Evolutionary conservation across 1,140 invertebrate species (phyloP).

Genomic region (Drosophila micromelanica): DNA sequence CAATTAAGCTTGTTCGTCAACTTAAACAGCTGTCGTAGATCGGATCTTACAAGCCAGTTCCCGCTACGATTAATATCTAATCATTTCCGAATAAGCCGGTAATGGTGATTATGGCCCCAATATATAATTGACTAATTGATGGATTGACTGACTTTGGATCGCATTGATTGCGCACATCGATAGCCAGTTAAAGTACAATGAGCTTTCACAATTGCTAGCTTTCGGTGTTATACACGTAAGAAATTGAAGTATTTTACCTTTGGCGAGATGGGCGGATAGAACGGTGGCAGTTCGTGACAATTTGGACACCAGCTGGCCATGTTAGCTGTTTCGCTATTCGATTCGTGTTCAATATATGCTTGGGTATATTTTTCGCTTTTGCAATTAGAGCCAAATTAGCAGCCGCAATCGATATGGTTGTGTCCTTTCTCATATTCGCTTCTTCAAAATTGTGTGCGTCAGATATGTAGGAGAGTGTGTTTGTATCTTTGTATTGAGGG

Average conservation of each 20-base stretch:
- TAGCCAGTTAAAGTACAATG: conserved; percentile 31
- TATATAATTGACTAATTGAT: conserved; percentile 8
- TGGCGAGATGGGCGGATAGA: conserved; percentile 72
- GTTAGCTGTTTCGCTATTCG: conserved; percentile 35
- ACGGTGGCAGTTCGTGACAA: conserved; percentile 76
- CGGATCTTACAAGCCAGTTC: not conserved
- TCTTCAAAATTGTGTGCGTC: conserved; percentile 49
- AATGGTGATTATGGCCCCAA: conserved; percentile 19
- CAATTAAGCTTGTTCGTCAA: not conserved
- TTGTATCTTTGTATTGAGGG: conserved; percentile 9
- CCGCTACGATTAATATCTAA: conserved; percentile 1
- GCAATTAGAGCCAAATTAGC: conserved; percentile 47
- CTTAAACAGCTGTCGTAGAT: not conserved
- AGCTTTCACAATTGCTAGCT: conserved; percentile 41
- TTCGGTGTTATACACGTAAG: conserved; percentile 43
- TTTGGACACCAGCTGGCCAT: conserved; percentile 84
- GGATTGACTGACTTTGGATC: conserved; percentile 40
- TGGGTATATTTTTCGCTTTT: conserved; percentile 22
- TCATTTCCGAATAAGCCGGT: not conserved
- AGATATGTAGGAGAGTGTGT: conserved; percentile 41
- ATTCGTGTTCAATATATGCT: conserved; percentile 11
- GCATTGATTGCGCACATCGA: conserved; percentile 30
- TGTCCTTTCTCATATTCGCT: conserved; percentile 68
- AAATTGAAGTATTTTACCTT: conserved; percentile 75
- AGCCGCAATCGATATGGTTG: conserved; percentile 39